Conservation (phyloP, 2,113 vertebrate genomes). For the Podiceps cristatus region DNA sequence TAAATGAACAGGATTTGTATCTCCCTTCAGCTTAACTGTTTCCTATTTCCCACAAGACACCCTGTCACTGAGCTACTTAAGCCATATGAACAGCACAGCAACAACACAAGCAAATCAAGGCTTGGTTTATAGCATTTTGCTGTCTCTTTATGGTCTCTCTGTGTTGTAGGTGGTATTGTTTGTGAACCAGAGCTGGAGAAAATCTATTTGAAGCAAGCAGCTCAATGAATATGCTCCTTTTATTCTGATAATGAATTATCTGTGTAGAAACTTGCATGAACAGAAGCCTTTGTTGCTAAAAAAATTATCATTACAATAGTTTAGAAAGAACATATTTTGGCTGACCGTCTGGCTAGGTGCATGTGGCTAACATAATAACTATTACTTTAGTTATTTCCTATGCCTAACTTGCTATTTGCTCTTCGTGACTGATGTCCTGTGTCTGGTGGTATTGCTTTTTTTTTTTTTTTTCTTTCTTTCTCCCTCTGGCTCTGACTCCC, state of each 20-base stretch:
- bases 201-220: slow-evolving; percentile 27
- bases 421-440: not conserved
- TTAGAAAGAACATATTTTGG: not conserved
- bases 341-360: not conserved
- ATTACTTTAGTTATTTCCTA: not conserved
- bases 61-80: slow-evolving; percentile 23
- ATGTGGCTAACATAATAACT: not conserved
- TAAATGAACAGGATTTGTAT: slow-evolving; percentile 21
- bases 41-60: slow-evolving; percentile 12
- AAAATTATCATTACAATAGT: not conserved
- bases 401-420: not conserved
- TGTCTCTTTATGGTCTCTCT: not conserved
- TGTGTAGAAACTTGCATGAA: not conserved
- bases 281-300: slow-evolving; percentile 13
- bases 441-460: not conserved
- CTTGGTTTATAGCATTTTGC: slow-evolving; percentile 22
- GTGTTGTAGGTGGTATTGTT: slow-evolving; percentile 14
- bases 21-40: slow-evolving; percentile 28
- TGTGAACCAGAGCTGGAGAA: not conserved
- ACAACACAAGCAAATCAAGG: slow-evolving; percentile 1
- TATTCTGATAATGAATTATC: slow-evolving; percentile 10
- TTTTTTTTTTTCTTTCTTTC: too few relatives aligned
- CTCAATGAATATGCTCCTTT: not conserved
- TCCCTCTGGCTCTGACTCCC: not conserved
- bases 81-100: not conserved